Evolutionary conservation across 2,113 vertebrate genomes (phyloP), one percentile per base, ranked within the genome.

Genomic region (Pterocles orientalis): DNA sequence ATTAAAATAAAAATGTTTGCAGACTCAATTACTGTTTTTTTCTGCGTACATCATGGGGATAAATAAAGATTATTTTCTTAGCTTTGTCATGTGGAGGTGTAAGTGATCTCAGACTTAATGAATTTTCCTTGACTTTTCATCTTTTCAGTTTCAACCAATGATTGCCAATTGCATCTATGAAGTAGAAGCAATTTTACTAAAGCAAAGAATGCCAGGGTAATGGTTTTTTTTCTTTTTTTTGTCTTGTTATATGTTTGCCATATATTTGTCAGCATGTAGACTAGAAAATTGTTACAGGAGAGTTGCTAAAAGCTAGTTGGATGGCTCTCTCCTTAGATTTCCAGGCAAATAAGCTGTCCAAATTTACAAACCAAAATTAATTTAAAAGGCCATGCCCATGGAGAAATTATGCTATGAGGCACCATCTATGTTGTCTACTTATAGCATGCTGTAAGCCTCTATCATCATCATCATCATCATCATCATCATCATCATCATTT

Each of bases 181-280:
- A 43, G 16, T 43, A 77, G 31, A 88, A 76, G 1, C 8, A n/a
- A 48, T 66, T 90, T 66, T 71, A 43, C 9, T 64, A 25, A 73
- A 60, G 6, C 31, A 57, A 41, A 6, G 82, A 81, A 58, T 34
- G 14, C 3, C n/a, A 48, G 81, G 21, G 17, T 83, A 92, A 71
- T 0, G 36, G 36, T 7, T 0, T 34, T 10, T n/a, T 47, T 50
- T 39, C 39, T 39, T 45, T 6, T 68, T 77, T 89, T 61, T 23
- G 1, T 33, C 14, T 43, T 9, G 6, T 54, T 85, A 19, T 3
- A 47, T n/a, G 8, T 78, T 84, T 90, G 48, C 12, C 29, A 29
- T 23, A 1, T 45, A 78, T 64, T 71, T 86, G 12, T 69, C 43
- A 65, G 12, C 45, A 51, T 1, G 4, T 58, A 18, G 41, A 41